Evolutionary conservation across 1,140 invertebrate species (phyloP), one percentile per base, ranked within the genome.

Genomic region (Rhynchophorus ferrugineus): DNA sequence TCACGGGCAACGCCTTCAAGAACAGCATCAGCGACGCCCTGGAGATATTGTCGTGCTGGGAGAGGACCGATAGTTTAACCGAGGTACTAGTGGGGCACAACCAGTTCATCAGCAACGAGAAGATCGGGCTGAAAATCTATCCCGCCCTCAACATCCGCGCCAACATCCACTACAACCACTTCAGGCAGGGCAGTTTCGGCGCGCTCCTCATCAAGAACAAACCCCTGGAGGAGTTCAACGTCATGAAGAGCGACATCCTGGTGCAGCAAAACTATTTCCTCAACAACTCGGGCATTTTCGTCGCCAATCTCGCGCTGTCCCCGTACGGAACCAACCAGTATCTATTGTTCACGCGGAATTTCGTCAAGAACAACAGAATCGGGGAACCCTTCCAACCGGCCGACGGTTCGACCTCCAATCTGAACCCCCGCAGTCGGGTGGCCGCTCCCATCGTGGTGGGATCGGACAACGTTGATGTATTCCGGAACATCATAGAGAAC

Each of bases 401-500:
- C 2, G 77, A 84, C 50, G 72, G 76, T 0, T 74, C 78, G 17
- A 73, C 75, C 49, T 76, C 76, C 6, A 82, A 76, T 50, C 71
- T 99, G 7, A 87, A 87, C 64, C 91, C 89, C 2, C 77, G 90
- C 59, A 95, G 86, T 49, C 77, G 85, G 57, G 94, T 94, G 1
- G 85, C 91, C 11, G 95, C 93, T 3, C 84, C 91, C 3, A 77
- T 96, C 9, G 87, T 96, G 0, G 78, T 95, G 24, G 83, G 91
- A 0, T 93, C 91, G 0, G 89, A 87, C 49, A 98, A 98, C 68
- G 83, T 96, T 0, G 75, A 85, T 36, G 78, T 99, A 2, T 91
- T 80, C 60, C 75, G 95, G 51, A 99, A 99, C 69, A 89, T 93
- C 51, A 80, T 99, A 36, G 80, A 91, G 47, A 99, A 99, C 74